These are phyloP conservation scores for Ctenomys sociabilis DNA, from an alignment of 2,113 vertebrate genomes.

Conservation along the genomic window DNA sequence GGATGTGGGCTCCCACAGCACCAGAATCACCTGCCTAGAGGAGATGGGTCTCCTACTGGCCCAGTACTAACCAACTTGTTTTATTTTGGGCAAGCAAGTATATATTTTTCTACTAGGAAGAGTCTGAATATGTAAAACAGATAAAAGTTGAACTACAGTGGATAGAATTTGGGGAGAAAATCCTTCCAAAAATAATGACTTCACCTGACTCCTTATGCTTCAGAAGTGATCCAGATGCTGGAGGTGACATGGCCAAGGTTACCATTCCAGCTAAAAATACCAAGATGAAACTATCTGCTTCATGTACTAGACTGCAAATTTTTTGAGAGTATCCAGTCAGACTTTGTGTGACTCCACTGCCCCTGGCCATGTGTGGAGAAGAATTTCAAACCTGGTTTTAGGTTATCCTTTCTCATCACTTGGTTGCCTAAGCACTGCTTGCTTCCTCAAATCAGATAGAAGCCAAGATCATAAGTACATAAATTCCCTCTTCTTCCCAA, in stretches of 20 bases:
- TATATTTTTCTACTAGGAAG: background rate
- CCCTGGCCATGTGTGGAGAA: too few species aligned
- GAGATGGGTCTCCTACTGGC: background rate
- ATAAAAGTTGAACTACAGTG: background rate
- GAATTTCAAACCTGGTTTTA: too few species aligned
- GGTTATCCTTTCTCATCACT: background rate
- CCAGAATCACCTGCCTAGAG: background rate
- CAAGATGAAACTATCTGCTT: background rate
- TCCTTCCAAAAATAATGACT: background rate
- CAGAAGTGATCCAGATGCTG: too few species aligned
- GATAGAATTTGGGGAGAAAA: background rate
- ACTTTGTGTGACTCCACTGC: too few species aligned
- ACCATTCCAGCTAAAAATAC: background rate
- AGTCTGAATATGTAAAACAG: too few species aligned
- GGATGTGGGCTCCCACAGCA: rapidly evolving
- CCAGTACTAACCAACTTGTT: rapidly evolving
- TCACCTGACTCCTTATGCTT: background rate
- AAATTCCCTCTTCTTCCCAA: background rate
- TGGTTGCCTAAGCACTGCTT: background rate
- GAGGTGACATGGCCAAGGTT: background rate
- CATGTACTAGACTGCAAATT: background rate
- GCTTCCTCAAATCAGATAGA: background rate
- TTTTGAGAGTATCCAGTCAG: background rate
- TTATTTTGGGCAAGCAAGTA: too few species aligned
- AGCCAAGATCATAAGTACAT: background rate